Conservation (phyloP, 2,113 vertebrate genomes). For the Pseudopipra pipra region DNA sequence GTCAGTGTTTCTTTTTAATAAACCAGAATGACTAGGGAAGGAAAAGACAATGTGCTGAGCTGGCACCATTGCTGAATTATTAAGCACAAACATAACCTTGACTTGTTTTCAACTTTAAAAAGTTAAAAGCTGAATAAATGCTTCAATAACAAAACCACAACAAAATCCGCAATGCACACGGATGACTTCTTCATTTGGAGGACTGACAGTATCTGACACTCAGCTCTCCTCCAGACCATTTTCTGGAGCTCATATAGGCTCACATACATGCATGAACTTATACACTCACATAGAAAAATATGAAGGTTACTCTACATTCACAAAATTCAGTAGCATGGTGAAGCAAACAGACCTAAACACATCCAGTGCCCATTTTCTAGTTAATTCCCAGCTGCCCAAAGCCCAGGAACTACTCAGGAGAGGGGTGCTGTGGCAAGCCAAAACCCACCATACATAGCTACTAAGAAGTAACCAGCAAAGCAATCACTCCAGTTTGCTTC, state of each 20-base stretch:
- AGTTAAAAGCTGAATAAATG: conserved; percentile 22
- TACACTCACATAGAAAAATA: neutral
- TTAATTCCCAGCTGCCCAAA: neutral
- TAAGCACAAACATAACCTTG: conserved; percentile 63
- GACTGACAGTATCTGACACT: neutral
- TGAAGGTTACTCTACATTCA: neutral
- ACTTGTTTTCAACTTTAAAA: conserved; percentile 47
- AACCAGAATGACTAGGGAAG: conserved; percentile 32
- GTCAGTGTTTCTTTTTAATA: conserved; percentile 43
- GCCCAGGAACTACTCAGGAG: neutral
- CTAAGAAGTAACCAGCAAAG: neutral
- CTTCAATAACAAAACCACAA: conserved; percentile 24
- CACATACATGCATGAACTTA: neutral
- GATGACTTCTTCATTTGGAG: neutral
- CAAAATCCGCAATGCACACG: neutral
- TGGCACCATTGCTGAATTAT: conserved; percentile 46
- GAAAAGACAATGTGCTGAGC: conserved; percentile 55
- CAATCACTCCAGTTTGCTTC: neutral
- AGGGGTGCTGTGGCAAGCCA: neutral
- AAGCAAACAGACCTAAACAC: neutral
- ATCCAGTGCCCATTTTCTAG: neutral
- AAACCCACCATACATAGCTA: neutral
- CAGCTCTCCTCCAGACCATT: neutral
- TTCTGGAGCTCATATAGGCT: neutral
- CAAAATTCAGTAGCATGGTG: neutral